Evolutionary conservation across 2,888 invertebrate species (phyloP), one percentile per base, ranked within the genome.

Genomic region (Acleris sparsana): DNA sequence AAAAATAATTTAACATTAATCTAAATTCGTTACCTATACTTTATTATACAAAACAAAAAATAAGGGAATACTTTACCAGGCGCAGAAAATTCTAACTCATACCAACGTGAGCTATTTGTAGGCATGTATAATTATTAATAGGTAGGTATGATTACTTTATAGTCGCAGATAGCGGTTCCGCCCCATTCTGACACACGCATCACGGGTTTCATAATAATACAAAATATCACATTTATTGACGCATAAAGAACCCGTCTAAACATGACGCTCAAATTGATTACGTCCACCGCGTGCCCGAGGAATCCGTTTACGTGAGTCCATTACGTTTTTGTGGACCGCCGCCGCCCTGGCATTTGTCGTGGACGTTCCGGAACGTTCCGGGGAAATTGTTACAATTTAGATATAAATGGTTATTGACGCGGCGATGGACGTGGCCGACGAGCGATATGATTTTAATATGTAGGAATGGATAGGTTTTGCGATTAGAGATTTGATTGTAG

Each of bases 321-420:
- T 75, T 72, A 69, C 65, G 48, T 70, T 70, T 74, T 71, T 71
- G 68, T 68, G 46, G 39, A 29, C 48, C 57, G 53, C 62, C 49
- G 68, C 75, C 76, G 72, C 73, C 73, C 72, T 75, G 70, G 72
- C 64, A 76, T 77, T 75, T 75, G 76, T 75, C 72, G 65, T 67
- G 70, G 33, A 33, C 33, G 33, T 33, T 33, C 33, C 33, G 33
- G 56, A 66, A 62, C 67, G 66, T 64, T 59, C 68, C 11, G 55
- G 59, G 17, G 48, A 64, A 60, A 55, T 25, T 39, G 39, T 39
- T 39, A 39, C 39, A 39, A 39, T 39, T 39, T 39, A 39, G 39
- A 39, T 39, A 39, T 39, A 39, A 39, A 39, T 39, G 39, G 39
- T 39, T 39, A 39, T 39, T 39, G 39, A 39, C 39, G 39, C 13